Percentiles rank a stretch among this genome's conserved stretches.
phyloP scores from a whole-genome alignment of 2,888 invertebrate species.

The Lithodes maja region DNA sequence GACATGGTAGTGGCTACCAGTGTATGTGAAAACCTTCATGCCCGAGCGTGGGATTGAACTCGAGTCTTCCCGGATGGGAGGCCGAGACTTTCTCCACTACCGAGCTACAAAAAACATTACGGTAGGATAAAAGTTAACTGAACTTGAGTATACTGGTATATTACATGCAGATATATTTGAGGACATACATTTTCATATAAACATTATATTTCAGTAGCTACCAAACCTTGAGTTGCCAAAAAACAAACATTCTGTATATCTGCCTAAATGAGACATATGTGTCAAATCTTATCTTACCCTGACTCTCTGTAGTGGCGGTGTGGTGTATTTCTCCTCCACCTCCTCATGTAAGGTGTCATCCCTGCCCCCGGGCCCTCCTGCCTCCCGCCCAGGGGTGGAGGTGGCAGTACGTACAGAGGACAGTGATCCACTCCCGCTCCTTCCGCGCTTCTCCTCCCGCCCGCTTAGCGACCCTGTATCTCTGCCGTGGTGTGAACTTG shows the following conservation, averaged over 20 bases:
- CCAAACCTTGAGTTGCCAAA: not conserved
- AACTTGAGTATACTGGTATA: too few species aligned
- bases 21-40: too few species aligned
- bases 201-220: not conserved
- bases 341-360: slow-evolving; percentile 60
- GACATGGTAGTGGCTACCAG: too few species aligned
- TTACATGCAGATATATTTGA: too few species aligned
- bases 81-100: too few species aligned
- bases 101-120: too few species aligned
- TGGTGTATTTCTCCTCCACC: slow-evolving; percentile 57
- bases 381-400: slow-evolving; percentile 53
- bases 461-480: not conserved
- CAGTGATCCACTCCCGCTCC: not conserved
- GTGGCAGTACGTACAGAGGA: slow-evolving; percentile 20
- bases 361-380: slow-evolving; percentile 29
- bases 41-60: too few species aligned
- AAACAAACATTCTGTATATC: too few species aligned
- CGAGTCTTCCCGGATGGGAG: too few species aligned
- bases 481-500: slow-evolving; percentile 15
- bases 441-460: slow-evolving; percentile 37
- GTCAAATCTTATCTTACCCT: slow-evolving; percentile 75
- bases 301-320: slow-evolving; percentile 76
- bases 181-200: slow-evolving; percentile 9
- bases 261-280: too few species aligned
- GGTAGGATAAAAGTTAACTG: too few species aligned